Evolutionary conservation across 2,113 vertebrate species (phyloP), one percentile per base, ranked within the genome.

Genomic region (Notiomystis cincta): DNA sequence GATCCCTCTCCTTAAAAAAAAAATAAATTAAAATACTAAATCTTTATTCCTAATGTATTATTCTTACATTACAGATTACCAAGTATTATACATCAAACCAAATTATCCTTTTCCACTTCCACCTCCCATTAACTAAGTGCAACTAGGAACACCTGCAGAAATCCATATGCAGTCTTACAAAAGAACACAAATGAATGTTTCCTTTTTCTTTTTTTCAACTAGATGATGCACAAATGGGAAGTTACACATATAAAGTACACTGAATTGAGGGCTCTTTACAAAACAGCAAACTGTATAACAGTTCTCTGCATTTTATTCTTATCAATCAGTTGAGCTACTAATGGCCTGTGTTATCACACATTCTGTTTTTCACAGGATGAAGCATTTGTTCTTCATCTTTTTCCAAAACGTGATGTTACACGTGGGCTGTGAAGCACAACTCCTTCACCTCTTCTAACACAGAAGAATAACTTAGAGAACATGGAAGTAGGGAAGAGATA

Each of bases 191-290:
- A 22, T 27, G 15, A 88, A 61, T 1, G 0, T 51, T 60, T 82
- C 35, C 4, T 18, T 79, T 45, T 51, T 51, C 30, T 35, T 82
- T n/a, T 33, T 90, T 80, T 60, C 45, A 87, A 53, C 20, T 6
- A 37, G 15, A 77, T 0, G 3, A 90, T 0, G 0, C 23, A 82
- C 14, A 88, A 50, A 30, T 31, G 10, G 54, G 8, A 88, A 69
- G 24, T 24, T 58, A 66, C 14, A 20, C 15, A 13, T 7, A 56
- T 3, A 24, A 53, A 61, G 25, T 15, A 45, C 30, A 38, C 1
- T 11, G 8, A 82, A 75, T 20, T 47, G n/a, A 76, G 11, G 11
- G 21, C 40, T 54, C 0, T 87, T 82, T 31, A 83, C 45, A 62
- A 65, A 47, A 47, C n/a, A 87, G 13, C 7, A 37, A 61, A 37